A percentile compares a stretch with the other conserved stretches of the same genome.
phyloP scores from a whole-genome alignment of 1,140 invertebrate species.

The Calephelis nemesis region DNA sequence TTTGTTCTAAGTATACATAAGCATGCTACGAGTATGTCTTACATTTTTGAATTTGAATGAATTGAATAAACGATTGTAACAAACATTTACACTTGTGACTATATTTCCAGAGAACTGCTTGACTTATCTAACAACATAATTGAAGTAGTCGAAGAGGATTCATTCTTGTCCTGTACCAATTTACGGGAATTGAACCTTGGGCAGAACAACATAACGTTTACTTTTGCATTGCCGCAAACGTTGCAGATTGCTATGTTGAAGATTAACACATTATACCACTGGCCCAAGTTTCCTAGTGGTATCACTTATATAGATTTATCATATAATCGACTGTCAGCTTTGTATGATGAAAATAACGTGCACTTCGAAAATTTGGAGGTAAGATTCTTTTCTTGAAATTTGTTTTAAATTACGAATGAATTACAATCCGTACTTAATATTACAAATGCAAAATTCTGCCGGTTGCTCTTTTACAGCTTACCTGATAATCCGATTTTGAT shows the following conservation, averaged over 20 bases:
- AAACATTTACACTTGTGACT: conserved; percentile 1
- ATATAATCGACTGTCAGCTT: conserved; percentile 57
- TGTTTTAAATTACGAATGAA: no score
- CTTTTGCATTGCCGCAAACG: conserved; percentile 53
- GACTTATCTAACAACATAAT: conserved; percentile 74
- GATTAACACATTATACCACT: conserved; percentile 64
- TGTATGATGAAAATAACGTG: conserved; percentile 56
- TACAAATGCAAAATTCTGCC: no score
- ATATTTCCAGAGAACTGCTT: conserved; percentile 61
- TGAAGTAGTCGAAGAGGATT: conserved; percentile 60
- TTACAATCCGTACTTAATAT: no score
- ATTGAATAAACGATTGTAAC: no score
- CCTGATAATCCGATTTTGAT: no score
- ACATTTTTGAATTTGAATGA: no score
- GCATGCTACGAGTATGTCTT: no score
- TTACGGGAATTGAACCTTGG: conserved; percentile 69
- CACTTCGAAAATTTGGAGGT: conserved; percentile 70
- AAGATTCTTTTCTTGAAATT: conserved; percentile 22
- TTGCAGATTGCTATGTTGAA: conserved; percentile 61
- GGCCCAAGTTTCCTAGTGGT: conserved; percentile 61
- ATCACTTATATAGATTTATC: conserved; percentile 73
- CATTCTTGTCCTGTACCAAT: conserved; percentile 53
- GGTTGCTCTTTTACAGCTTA: no score
- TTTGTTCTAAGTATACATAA: no score
- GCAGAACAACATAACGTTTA: conserved; percentile 68